Evolutionary conservation across 2,113 vertebrate genomes (phyloP).

Genomic region (Procavia capensis): DNA sequence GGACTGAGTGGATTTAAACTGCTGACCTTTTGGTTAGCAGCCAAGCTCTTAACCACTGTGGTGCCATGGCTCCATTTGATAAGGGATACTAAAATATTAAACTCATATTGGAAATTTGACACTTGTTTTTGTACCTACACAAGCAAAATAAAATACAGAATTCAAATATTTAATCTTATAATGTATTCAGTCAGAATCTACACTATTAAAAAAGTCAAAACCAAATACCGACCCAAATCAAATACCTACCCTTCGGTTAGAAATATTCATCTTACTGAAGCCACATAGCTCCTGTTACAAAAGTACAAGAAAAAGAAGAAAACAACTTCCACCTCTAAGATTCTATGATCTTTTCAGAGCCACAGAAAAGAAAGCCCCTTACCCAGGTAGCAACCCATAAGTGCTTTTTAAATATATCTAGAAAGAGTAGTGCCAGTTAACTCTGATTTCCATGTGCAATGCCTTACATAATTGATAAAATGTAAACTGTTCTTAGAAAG

Average conservation of each 20-base stretch:
- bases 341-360: neutral
- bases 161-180: neutral
- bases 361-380: neutral
- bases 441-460: neutral
- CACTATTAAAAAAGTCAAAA: slow-evolving; percentile 18
- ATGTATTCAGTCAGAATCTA: neutral
- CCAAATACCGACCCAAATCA: neutral
- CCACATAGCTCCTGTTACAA: neutral
- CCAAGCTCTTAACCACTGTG: too few species aligned
- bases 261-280: slow-evolving; percentile 6
- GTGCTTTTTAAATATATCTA: slow-evolving; percentile 19
- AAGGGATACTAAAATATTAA: neutral
- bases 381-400: neutral
- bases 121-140: neutral
- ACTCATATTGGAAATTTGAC: neutral
- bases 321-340: neutral
- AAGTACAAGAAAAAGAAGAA: neutral
- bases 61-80: neutral
- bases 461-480: neutral
- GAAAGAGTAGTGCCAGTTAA: neutral
- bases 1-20: too few species aligned
- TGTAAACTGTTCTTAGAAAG: neutral
- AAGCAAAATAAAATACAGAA: slow-evolving; percentile 12
- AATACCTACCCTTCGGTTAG: neutral
- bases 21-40: too few species aligned